These are phyloP conservation scores for Drosophila barbarae DNA, from an alignment of 2,888 invertebrate species.

Conservation along the genomic window DNA sequence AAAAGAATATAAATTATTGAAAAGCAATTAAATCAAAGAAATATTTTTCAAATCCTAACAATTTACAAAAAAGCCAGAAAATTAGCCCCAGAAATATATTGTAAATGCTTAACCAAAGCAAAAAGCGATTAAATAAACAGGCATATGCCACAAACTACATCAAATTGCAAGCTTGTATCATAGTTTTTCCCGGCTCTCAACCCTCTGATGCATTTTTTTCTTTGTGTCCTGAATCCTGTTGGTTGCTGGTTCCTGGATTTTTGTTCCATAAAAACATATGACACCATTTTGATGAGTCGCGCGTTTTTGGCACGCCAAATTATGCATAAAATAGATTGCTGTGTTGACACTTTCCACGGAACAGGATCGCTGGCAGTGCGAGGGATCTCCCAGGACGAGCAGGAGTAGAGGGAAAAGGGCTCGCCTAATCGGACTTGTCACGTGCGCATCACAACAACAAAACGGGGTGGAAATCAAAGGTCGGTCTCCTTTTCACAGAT, in stretches of 20 bases:
- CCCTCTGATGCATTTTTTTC: not conserved
- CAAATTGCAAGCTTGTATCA: not conserved
- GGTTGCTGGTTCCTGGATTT: not conserved
- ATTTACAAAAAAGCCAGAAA: not conserved
- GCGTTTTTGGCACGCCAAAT: conserved; percentile 49
- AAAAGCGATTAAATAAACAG: conserved; percentile 2
- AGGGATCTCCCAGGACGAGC: not conserved
- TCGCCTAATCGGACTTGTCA: conserved; percentile 66
- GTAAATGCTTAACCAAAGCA: not conserved
- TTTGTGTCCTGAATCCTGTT: not conserved
- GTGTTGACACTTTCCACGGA: conserved; percentile 52
- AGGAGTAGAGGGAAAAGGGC: not conserved
- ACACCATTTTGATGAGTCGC: conserved; percentile 59
- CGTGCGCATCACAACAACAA: conserved; percentile 63
- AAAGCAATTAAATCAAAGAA: not conserved
- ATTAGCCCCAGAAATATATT: not conserved
- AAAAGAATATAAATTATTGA: too few species aligned
- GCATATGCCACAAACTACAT: conserved; percentile 12
- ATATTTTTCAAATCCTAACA: not conserved
- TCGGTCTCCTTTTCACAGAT: conserved; percentile 33
- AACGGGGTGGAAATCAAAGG: conserved; percentile 39
- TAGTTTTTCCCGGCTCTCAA: not conserved
- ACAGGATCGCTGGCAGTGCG: not conserved
- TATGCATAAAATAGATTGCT: conserved; percentile 63
- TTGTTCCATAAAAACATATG: conserved; percentile 63